Evolutionary conservation across 1,140 invertebrate genomes (phyloP).

Genomic region (Drosophila virilis): DNA sequence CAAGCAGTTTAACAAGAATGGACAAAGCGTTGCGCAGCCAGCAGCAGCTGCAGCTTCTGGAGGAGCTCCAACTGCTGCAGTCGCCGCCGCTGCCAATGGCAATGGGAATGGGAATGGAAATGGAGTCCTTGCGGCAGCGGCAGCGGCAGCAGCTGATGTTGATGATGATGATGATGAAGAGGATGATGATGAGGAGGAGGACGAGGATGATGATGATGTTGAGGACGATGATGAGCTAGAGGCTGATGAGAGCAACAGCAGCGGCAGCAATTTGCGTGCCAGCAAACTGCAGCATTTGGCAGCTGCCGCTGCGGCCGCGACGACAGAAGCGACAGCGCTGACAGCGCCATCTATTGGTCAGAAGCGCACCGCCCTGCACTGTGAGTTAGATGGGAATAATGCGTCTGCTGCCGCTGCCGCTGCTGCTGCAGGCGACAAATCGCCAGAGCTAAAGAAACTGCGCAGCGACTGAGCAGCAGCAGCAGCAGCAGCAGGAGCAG

Average conservation of each 20-base stretch:
- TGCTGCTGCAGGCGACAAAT: slow-evolving; percentile 47
- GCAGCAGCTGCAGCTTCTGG: slow-evolving; percentile 11
- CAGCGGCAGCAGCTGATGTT: slow-evolving; percentile 38
- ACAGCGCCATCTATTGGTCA: slow-evolving; percentile 56
- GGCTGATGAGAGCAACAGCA: slow-evolving; percentile 74
- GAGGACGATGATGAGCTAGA: slow-evolving; percentile 63
- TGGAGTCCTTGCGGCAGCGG: slow-evolving; percentile 36
- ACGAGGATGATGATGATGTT: slow-evolving; percentile 60
- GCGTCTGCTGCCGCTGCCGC: slow-evolving; percentile 5
- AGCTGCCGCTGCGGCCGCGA: slow-evolving; percentile 31
- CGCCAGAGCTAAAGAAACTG: slow-evolving; percentile 82
- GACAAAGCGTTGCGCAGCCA: slow-evolving; percentile 35
- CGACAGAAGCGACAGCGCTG: slow-evolving; percentile 30
- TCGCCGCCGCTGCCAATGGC: slow-evolving; percentile 9
- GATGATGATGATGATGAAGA: slow-evolving; percentile 51
- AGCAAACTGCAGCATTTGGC: slow-evolving; percentile 62
- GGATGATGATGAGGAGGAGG: slow-evolving; percentile 61
- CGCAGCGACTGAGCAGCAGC: slow-evolving; percentile 75
- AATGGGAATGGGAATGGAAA: slow-evolving; percentile 56
- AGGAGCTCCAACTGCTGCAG: slow-evolving; percentile 16
- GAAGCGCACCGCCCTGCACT: slow-evolving; percentile 67
- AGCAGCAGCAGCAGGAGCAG: slow-evolving; percentile 31
- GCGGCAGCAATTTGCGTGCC: slow-evolving; percentile 60
- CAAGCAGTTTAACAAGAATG: slow-evolving; percentile 66
- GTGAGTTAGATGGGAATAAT: slow-evolving; percentile 49